Conservation (phyloP, 2,888 invertebrate genomes). For the Chymomyza procnemis region DNA sequence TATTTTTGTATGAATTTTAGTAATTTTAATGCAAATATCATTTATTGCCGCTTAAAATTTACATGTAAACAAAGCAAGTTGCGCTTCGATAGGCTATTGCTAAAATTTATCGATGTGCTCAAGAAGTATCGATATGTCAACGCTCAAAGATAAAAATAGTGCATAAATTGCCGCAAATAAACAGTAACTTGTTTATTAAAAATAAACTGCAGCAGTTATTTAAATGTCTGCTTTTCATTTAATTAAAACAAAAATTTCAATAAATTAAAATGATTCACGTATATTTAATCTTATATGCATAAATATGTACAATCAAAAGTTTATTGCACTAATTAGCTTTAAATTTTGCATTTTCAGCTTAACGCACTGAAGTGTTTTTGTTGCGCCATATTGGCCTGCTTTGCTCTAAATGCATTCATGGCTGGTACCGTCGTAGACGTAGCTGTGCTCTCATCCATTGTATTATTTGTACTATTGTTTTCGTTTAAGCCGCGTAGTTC, state of each 20-base stretch:
- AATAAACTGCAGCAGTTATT: not conserved
- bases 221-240: too few species aligned
- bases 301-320: conserved; percentile 25
- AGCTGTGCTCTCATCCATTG: conserved; percentile 7
- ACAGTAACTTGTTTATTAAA: not conserved
- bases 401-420: conserved; percentile 7
- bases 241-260: too few species aligned
- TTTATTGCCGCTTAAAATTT: too few species aligned
- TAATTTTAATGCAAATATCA: not conserved
- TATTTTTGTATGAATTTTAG: not conserved
- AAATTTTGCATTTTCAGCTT: conserved; percentile 21
- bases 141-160: not conserved
- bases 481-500: conserved; percentile 56
- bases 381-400: conserved; percentile 11
- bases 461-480: conserved; percentile 7
- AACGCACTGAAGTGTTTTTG: conserved; percentile 23
- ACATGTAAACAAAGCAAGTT: not conserved
- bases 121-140: too few species aligned
- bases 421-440: conserved; percentile 6
- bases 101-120: not conserved
- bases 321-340: conserved; percentile 20
- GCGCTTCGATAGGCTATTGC: not conserved
- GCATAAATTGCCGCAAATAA: not conserved
- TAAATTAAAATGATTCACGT: too few species aligned
- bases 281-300: not conserved